Evolutionary conservation across 1,140 invertebrate species (phyloP).

Genomic region (Trichogramma pretiosum): DNA sequence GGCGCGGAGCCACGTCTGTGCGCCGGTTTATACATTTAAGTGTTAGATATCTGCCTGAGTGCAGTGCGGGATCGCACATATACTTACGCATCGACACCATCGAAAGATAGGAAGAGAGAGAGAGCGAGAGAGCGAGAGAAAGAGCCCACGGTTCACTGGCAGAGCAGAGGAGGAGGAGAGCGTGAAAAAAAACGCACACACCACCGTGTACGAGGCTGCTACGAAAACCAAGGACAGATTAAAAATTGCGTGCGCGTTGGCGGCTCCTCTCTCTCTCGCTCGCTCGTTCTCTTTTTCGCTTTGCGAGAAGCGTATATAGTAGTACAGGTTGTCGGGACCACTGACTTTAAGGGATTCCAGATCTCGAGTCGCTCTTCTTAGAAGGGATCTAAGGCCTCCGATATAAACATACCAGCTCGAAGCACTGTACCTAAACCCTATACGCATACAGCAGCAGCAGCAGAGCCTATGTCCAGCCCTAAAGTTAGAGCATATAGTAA

Average conservation of each 20-base stretch:
- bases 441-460: too few species aligned
- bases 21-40: too few species aligned
- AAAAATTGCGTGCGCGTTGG: conserved; percentile 7
- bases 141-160: too few species aligned
- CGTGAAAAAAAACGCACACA: too few species aligned
- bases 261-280: not conserved
- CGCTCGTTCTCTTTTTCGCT: not conserved
- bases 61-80: too few species aligned
- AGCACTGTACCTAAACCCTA: too few species aligned
- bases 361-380: conserved; percentile 12
- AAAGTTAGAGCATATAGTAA: too few species aligned
- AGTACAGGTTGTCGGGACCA: conserved; percentile 8
- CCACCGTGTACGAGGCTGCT: too few species aligned
- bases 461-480: too few species aligned
- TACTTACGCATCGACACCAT: too few species aligned
- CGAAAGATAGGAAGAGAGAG: conserved; percentile 1
- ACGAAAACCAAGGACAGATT: conserved; percentile 18
- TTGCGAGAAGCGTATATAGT: not conserved
- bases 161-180: conserved; percentile 10
- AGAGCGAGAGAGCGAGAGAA: conserved; percentile 1
- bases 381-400: conserved; percentile 16
- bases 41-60: too few species aligned
- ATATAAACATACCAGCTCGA: not conserved
- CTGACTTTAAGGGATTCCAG: conserved; percentile 15
- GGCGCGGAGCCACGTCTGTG: too few species aligned